A percentile compares a stretch with the other conserved stretches of the same genome.
Conservation (phyloP, 2,888 invertebrate genomes). For the Eretmocerus hayati region DNA sequence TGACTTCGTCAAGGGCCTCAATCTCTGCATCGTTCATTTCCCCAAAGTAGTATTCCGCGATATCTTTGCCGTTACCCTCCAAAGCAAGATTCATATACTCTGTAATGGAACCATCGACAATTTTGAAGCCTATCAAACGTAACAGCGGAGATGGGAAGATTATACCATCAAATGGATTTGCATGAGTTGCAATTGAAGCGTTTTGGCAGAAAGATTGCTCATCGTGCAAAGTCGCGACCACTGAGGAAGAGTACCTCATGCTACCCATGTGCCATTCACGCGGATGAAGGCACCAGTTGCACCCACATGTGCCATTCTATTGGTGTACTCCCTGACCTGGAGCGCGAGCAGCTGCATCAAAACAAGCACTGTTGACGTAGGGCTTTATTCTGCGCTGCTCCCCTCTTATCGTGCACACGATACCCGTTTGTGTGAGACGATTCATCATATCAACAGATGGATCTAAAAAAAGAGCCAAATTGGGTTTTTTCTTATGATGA, state of each 20-base stretch:
- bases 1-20: too few species aligned
- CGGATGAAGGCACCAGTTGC: conserved; percentile 5
- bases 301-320: not conserved
- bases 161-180: not conserved
- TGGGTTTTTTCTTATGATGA: too few species aligned
- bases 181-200: not conserved
- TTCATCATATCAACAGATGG: conserved; percentile 2
- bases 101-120: conserved; percentile 8
- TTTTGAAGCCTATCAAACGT: conserved; percentile 8
- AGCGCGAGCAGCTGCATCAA: too few species aligned
- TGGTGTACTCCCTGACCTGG: conserved; percentile 1
- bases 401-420: not conserved
- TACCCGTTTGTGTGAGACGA: not conserved
- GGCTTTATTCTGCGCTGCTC: not conserved
- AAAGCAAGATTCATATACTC: too few species aligned
- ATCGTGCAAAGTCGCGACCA: too few species aligned
- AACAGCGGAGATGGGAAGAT: conserved; percentile 7
- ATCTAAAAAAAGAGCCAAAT: conserved; percentile 4
- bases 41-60: not conserved
- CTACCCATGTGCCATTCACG: not conserved
- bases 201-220: not conserved
- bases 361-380: too few species aligned
- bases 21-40: too few species aligned
- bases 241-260: not conserved
- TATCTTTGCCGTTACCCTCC: too few species aligned